phyloP scores from a whole-genome alignment of 2,797 vertebrate genomes.

The Platyrinchus mystaceus region DNA sequence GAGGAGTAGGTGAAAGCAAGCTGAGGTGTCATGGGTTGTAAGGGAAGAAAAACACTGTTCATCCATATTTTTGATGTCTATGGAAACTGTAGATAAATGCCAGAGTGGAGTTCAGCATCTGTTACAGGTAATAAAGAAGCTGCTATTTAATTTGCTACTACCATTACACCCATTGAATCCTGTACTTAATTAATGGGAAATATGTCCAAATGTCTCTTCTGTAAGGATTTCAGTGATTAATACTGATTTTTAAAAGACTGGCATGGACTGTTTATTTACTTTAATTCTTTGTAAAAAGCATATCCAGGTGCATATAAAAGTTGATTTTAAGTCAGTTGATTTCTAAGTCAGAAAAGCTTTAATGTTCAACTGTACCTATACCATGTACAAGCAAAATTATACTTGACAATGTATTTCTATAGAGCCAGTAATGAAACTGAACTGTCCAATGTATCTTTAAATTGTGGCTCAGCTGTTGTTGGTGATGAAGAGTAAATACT shows the following conservation, averaged over 20 bases:
- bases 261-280: neutral
- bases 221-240: neutral
- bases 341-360: neutral
- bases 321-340: neutral
- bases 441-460: neutral
- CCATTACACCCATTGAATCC: neutral
- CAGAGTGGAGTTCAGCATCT: neutral
- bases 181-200: neutral
- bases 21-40: neutral
- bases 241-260: neutral
- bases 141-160: neutral
- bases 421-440: neutral
- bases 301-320: neutral
- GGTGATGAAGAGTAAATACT: neutral
- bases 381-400: neutral
- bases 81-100: neutral
- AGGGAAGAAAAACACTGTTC: neutral
- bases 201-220: neutral
- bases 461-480: neutral
- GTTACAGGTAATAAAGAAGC: neutral
- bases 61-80: neutral
- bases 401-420: neutral
- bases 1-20: neutral
- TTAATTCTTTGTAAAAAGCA: neutral
- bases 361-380: neutral